Conservation (phyloP, 2,113 vertebrate genomes). For the Corythornis madagascariensis region DNA sequence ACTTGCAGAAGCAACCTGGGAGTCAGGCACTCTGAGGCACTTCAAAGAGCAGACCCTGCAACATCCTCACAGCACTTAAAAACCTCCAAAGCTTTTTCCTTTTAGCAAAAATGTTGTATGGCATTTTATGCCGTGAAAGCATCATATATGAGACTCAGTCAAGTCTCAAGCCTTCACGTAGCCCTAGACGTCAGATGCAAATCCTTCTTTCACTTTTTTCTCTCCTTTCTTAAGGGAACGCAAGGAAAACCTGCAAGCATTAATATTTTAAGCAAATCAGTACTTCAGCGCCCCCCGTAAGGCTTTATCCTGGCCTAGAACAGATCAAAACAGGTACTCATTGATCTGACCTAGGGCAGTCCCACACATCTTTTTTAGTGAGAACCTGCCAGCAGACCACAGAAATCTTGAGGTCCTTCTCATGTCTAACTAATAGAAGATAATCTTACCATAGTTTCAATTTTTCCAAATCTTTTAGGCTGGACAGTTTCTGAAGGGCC, state of each 20-base stretch:
- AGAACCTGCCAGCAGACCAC: background rate
- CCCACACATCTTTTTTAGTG: background rate
- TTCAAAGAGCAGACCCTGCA: background rate
- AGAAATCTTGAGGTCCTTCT: background rate
- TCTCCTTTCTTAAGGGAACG: background rate
- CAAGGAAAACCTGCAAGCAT: background rate
- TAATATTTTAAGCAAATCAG: background rate
- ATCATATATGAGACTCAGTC: background rate
- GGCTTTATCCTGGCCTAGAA: background rate
- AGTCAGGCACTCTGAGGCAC: background rate
- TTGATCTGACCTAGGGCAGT: background rate
- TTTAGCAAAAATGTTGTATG: background rate
- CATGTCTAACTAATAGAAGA: background rate
- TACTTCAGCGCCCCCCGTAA: background rate
- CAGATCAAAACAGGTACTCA: background rate
- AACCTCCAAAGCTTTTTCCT: background rate
- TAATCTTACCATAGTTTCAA: background rate
- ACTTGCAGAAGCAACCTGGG: background rate
- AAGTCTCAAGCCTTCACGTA: background rate
- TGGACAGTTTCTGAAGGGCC: background rate
- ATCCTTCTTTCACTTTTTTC: background rate
- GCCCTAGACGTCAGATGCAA: background rate
- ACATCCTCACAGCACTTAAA: background rate
- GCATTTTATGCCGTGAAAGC: background rate
- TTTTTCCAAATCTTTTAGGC: background rate